Conservation (phyloP, 64 coral and sea anemone species). For the Actinia tenebrosa region DNA sequence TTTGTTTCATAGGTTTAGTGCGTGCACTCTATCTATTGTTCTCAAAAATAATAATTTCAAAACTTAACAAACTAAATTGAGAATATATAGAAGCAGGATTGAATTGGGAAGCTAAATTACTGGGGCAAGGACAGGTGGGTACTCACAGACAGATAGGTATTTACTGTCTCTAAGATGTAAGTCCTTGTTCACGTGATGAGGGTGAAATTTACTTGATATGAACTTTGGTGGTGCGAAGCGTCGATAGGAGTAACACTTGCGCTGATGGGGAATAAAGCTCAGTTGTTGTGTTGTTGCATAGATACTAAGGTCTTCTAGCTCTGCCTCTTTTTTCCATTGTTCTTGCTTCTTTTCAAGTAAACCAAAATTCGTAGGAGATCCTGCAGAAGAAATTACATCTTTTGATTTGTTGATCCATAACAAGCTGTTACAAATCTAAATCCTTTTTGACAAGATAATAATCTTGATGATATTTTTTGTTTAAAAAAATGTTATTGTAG, state of each 20-base stretch:
- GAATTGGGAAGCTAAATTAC: neutral
- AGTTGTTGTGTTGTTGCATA: conserved; percentile 78
- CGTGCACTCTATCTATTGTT: neutral
- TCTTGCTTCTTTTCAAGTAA: conserved; percentile 75
- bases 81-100: neutral
- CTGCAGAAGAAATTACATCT: conserved; percentile 16
- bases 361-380: conserved; percentile 94
- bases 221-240: conserved; percentile 59
- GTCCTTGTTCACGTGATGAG: conserved; percentile 80
- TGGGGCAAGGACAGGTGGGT: conserved; percentile 42
- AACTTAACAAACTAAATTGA: conserved; percentile 6
- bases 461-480: neutral
- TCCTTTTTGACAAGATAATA: neutral
- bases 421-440: no score
- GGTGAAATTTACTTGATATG: conserved; percentile 88
- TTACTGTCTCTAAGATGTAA: conserved; percentile 72
- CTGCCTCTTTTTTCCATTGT: conserved; percentile 94
- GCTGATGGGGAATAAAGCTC: conserved; percentile 58
- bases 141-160: conserved; percentile 60
- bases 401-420: no score
- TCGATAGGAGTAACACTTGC: conserved; percentile 47
- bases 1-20: no score
- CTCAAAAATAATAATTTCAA: conserved; percentile 10
- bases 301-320: conserved; percentile 60
- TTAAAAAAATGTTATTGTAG: no score